Percentiles rank a stretch among this genome's conserved stretches.
These are phyloP conservation scores for Anguilla rostrata DNA, from an alignment of 2,113 vertebrate genomes.

Conservation along the genomic window DNA sequence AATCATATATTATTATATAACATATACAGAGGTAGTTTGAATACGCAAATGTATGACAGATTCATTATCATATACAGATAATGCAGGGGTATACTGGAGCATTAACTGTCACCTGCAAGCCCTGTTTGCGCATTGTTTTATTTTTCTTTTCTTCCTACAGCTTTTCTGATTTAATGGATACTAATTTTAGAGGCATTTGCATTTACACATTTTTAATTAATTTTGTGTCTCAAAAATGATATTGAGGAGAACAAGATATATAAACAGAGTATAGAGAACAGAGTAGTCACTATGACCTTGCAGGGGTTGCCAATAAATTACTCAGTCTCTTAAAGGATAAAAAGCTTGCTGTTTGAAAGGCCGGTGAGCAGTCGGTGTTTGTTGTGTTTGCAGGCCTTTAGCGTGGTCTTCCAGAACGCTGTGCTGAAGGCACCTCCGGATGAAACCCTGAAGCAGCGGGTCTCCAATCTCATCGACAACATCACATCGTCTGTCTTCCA, in stretches of 20 bases:
- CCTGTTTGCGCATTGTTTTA: background rate
- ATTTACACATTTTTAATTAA: background rate
- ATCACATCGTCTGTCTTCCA: conserved; percentile 89
- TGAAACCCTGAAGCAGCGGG: conserved; percentile 71
- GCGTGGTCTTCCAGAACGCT: conserved; percentile 86
- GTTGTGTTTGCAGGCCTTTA: conserved; percentile 78
- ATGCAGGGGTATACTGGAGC: too few relatives aligned
- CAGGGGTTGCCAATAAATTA: background rate
- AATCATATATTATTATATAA: background rate
- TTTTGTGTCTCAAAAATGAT: background rate
- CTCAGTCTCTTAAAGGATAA: too few relatives aligned
- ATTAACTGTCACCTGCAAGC: background rate
- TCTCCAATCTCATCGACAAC: conserved; percentile 85
- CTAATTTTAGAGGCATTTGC: background rate
- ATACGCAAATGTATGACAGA: background rate
- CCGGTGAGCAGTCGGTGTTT: conserved; percentile 5
- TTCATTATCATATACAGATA: background rate
- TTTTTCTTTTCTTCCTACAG: background rate
- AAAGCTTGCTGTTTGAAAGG: too few relatives aligned
- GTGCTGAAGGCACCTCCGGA: conserved; percentile 74
- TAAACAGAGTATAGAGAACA: background rate
- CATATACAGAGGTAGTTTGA: background rate
- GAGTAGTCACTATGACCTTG: background rate
- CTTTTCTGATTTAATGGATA: background rate
- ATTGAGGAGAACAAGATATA: background rate